Percentiles rank a stretch among this genome's conserved stretches.
Evolutionary conservation across 2,797 vertebrate genomes (phyloP).

Genomic region (Pelobates cultripes): DNA sequence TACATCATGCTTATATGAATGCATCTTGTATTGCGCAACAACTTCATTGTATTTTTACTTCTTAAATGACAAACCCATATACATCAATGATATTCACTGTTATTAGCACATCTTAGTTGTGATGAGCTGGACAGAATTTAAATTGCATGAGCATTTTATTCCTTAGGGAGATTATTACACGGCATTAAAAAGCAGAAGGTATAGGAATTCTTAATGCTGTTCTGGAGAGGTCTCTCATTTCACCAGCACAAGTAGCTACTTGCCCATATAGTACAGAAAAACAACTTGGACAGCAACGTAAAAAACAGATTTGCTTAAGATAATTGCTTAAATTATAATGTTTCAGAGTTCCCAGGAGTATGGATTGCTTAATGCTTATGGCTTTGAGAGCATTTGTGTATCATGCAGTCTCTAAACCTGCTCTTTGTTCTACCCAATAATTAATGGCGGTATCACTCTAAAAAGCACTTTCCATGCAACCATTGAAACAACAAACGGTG

Average conservation of each 20-base stretch:
- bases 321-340: slow-evolving; percentile 45
- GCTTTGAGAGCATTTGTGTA: not conserved
- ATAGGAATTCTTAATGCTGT: not conserved
- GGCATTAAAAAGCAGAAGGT: not conserved
- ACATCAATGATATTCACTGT: too few relatives aligned
- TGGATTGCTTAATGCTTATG: not conserved
- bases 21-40: too few relatives aligned
- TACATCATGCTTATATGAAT: too few relatives aligned
- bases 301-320: slow-evolving; percentile 37
- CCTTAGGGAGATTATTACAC: too few relatives aligned
- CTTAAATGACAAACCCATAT: too few relatives aligned
- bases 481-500: not conserved
- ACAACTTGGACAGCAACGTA: slow-evolving; percentile 17
- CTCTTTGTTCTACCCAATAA: slow-evolving; percentile 1
- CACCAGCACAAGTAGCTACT: slow-evolving; percentile 23
- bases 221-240: slow-evolving; percentile 10
- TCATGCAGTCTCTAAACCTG: not conserved
- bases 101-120: too few relatives aligned
- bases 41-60: too few relatives aligned
- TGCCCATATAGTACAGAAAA: slow-evolving; percentile 38
- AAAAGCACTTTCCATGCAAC: not conserved
- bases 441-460: not conserved
- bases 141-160: too few relatives aligned
- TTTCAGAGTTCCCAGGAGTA: slow-evolving; percentile 29
- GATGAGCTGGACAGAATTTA: too few relatives aligned